A percentile compares a stretch with the other conserved stretches of the same genome.
Conservation (phyloP, 2,888 invertebrate species). For the Drosophila kuntzei region DNA sequence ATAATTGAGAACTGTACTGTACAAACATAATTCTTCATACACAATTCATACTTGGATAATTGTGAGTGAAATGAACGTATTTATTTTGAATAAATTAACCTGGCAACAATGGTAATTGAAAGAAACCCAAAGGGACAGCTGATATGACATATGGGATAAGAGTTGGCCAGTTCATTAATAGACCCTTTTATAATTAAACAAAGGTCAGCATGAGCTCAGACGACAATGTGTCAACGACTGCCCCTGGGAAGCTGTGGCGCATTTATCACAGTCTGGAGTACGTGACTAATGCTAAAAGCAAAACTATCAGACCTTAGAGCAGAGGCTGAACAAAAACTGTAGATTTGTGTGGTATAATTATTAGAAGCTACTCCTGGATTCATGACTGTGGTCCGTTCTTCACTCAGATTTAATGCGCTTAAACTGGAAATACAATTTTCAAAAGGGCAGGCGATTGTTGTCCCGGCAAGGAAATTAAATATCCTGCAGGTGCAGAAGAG, state of each 20-base stretch:
- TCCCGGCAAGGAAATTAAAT: slow-evolving; percentile 67
- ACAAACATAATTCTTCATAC: too few relatives aligned
- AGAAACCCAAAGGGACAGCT: slow-evolving; percentile 14
- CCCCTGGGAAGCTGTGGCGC: slow-evolving; percentile 21
- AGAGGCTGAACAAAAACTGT: slow-evolving; percentile 13
- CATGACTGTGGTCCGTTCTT: background rate
- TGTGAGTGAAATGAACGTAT: background rate
- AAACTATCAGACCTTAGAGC: slow-evolving; percentile 47
- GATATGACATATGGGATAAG: slow-evolving; percentile 24
- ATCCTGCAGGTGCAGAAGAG: slow-evolving; percentile 53
- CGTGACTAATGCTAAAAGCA: slow-evolving; percentile 56
- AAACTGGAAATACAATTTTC: slow-evolving; percentile 50
- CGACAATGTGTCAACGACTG: slow-evolving; percentile 64
- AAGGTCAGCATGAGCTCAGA: slow-evolving; percentile 46
- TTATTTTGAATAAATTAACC: background rate
- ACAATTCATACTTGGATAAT: background rate
- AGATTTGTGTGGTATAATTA: slow-evolving; percentile 53
- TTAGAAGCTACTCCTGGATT: slow-evolving; percentile 12
- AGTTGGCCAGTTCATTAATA: slow-evolving; percentile 46
- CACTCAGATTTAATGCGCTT: slow-evolving; percentile 35
- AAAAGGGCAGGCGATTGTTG: slow-evolving; percentile 39
- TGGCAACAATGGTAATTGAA: slow-evolving; percentile 21
- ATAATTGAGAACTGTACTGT: background rate
- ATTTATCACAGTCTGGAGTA: slow-evolving; percentile 61
- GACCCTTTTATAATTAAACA: slow-evolving; percentile 62